Evolutionary conservation across 2,888 invertebrate species (phyloP), one percentile per base, ranked within the genome.

Genomic region (Tachina fera): DNA sequence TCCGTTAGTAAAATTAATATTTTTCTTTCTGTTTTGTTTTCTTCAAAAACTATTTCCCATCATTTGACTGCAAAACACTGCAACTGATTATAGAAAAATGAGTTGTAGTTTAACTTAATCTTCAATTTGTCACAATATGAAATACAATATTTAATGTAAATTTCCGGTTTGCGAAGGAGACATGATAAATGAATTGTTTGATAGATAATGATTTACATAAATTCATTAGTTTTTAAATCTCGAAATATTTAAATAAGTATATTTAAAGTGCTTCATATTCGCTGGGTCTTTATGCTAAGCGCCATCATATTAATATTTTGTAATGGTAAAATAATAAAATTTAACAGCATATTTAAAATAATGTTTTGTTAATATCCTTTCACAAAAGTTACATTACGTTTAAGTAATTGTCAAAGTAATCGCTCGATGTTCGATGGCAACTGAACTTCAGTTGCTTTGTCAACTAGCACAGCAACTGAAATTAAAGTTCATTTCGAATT

Each of bases 81-180:
- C 67, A 56, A 68, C 70, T 67, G 75, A 61, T 81, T 81, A 60
- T 1, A 53, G 82, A 68, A 78, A 74, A 56, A 41, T 68, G 74
- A 77, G 68, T 68, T 81, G 77, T 49, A 45, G 3, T 67, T 72
- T 43, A 68, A 58, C 56, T 81, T 70, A n/a, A 9, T 31, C 31
- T 31, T 31, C 31, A 77, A 77, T 81, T 82, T 82, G 85, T 82
- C 85, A 78, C 74, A 85, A 85, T 78, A 85, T 78, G 74, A 56
- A 76, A 76, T 22, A 45, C 47, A 82, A 82, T 70, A 31, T 82
- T 49, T 9, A n/a, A 70, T 41, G 22, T 70, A 76, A 70, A 53
- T 76, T 76, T 82, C 70, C 82, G 82, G 47, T 70, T 75, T n/a
- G 70, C 22, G 56, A 63, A 49, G 65, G 1, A 71, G 9, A 39